A percentile compares a stretch with the other conserved stretches of the same genome.
Conservation (phyloP, 2,888 invertebrate species). For the Magallana nippona region DNA sequence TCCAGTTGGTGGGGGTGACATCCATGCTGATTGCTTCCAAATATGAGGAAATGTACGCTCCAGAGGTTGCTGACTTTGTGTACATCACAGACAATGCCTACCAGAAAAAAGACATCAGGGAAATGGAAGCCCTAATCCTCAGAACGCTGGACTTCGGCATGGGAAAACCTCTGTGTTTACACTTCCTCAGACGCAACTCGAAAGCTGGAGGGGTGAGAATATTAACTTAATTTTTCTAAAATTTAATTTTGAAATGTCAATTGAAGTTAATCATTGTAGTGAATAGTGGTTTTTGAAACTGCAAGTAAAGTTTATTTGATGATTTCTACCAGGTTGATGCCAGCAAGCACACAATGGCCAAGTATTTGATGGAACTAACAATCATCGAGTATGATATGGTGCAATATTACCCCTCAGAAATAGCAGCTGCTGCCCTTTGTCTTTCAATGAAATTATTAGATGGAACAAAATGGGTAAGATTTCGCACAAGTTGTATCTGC, state of each 20-base stretch:
- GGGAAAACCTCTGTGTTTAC: conserved; percentile 91
- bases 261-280: too few relatives aligned
- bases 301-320: too few relatives aligned
- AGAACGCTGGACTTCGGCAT: conserved; percentile 89
- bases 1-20: conserved; percentile 94
- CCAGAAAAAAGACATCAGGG: conserved; percentile 87
- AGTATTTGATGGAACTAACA: conserved; percentile 93
- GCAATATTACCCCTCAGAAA: conserved; percentile 88
- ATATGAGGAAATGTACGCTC: conserved; percentile 95
- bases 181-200: conserved; percentile 89
- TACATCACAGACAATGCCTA: conserved; percentile 95
- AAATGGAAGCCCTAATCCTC: conserved; percentile 91
- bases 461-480: conserved; percentile 75
- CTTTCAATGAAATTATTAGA: conserved; percentile 83
- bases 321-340: conserved; percentile 83
- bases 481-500: too few relatives aligned
- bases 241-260: too few relatives aligned
- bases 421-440: conserved; percentile 90
- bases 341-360: conserved; percentile 89
- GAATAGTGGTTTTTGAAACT: too few relatives aligned
- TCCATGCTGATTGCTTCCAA: conserved; percentile 95
- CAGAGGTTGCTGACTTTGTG: conserved; percentile 92
- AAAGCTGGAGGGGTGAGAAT: conserved; percentile 81
- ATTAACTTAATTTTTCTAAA: not conserved
- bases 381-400: conserved; percentile 90